Evolutionary conservation across 2,888 invertebrate species (phyloP).

Genomic region (Metacarcinus magister): DNA sequence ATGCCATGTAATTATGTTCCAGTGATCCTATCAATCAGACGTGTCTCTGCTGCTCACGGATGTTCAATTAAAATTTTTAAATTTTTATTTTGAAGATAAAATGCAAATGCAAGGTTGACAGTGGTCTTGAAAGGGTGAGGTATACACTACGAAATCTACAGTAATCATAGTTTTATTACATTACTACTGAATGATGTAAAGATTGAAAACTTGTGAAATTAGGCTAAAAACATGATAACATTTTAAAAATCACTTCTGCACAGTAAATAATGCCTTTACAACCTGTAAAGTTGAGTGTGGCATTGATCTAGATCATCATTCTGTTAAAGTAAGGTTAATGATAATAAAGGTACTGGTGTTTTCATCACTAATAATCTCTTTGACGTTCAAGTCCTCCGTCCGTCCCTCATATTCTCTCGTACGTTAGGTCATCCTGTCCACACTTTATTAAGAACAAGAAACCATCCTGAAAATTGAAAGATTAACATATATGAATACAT

Average conservation of each 20-base stretch:
- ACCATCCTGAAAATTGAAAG: slow-evolving; percentile 66
- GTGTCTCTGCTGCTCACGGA: too few species aligned
- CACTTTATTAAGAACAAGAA: slow-evolving; percentile 64
- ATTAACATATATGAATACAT: background rate
- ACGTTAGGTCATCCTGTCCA: slow-evolving; percentile 61
- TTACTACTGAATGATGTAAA: background rate
- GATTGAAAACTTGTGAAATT: background rate
- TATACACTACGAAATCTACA: slow-evolving; percentile 9
- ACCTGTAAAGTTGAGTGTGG: background rate
- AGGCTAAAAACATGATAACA: background rate
- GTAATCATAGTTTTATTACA: background rate
- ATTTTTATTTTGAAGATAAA: too few species aligned
- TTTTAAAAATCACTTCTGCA: background rate
- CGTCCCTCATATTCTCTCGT: slow-evolving; percentile 67
- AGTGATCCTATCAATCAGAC: too few species aligned
- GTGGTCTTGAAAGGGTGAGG: background rate
- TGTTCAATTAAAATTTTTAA: too few species aligned
- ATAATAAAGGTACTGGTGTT: background rate
- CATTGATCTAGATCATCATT: background rate
- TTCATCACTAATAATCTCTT: background rate
- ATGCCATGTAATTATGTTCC: too few species aligned
- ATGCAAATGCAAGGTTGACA: background rate
- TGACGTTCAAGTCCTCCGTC: background rate
- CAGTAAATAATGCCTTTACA: background rate
- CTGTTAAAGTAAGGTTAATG: background rate